phyloP scores from a whole-genome alignment of 1,140 invertebrate species.

The Rhynchophorus ferrugineus region DNA sequence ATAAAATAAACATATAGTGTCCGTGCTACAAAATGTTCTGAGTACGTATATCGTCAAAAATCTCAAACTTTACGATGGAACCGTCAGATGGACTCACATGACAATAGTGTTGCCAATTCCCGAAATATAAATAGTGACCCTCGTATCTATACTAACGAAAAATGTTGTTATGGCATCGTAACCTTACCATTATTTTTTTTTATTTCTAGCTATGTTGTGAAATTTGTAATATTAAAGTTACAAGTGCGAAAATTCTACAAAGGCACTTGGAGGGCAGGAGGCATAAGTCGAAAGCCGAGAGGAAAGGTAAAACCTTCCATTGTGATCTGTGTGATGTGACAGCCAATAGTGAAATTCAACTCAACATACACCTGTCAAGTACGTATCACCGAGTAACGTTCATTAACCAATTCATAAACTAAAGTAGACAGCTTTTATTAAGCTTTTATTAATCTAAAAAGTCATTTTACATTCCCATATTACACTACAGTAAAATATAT shows the following conservation, averaged over 20 bases:
- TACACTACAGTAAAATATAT: neutral
- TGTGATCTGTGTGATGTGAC: conserved; percentile 36
- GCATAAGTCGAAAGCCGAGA: conserved; percentile 34
- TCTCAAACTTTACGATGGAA: too few relatives aligned
- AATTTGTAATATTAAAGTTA: conserved; percentile 36
- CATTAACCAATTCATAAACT: too few relatives aligned
- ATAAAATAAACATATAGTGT: too few relatives aligned
- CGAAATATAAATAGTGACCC: too few relatives aligned
- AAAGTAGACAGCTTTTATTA: neutral
- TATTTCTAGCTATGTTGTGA: conserved; percentile 29
- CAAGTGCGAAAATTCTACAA: conserved; percentile 35
- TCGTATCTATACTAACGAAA: too few relatives aligned
- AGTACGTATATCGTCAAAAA: too few relatives aligned
- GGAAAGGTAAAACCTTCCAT: conserved; percentile 36
- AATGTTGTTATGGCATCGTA: too few relatives aligned
- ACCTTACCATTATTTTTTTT: too few relatives aligned
- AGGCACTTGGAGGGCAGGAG: conserved; percentile 36
- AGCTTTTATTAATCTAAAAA: neutral
- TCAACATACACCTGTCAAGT: conserved; percentile 38
- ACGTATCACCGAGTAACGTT: too few relatives aligned
- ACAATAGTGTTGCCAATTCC: too few relatives aligned
- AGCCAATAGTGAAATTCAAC: conserved; percentile 38
- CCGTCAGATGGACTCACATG: too few relatives aligned
- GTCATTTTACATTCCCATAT: neutral
- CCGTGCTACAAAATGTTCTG: too few relatives aligned